Evolutionary conservation across 2,113 vertebrate genomes (phyloP), one percentile per base, ranked within the genome.

Genomic region (Xenopus borealis): DNA sequence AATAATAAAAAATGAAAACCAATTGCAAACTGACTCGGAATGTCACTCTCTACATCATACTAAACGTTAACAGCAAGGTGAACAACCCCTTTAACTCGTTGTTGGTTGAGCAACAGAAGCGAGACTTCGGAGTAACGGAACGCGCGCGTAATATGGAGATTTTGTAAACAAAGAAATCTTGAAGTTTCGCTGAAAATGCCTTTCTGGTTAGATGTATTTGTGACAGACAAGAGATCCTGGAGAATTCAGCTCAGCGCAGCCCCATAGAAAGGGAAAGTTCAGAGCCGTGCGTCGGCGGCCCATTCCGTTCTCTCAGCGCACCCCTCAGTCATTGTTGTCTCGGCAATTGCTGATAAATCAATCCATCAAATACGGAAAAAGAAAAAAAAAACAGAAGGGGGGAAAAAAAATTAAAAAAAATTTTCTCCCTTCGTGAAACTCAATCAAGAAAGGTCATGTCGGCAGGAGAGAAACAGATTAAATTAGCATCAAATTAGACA

Each of bases 401-500:
- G 8, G 97, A 98, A 97, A 97, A 96, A 50, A 50, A 50, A 50
- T 7, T 27, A 27, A 27, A 53, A 53, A 53, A 53, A n/a, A n/a
- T n/a, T 53, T 55, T 55, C 47, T 95, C 96, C 96, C 94, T 96
- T 95, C 94, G 96, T 96, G 96, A 98, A 98, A 99, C 97, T 99
- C 96, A 99, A 99, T 99, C 97, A 99, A 95, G 96, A 99, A 99
- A 99, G 97, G 97, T 99, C 97, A 98, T 98, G 97, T 98, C 94
- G 96, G 94, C 95, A 91, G 95, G 96, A 98, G 96, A 98, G 96
- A 95, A 99, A 98, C 96, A 99, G 97, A 99, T 99, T 98, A 99
- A 99, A 99, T 99, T 99, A 99, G 96, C 97, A 99, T 99, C 96
- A 97, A 98, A 99, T 99, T 99, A 99, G 97, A 98, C 95, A 99